Conservation (phyloP, 2,888 invertebrate genomes). For the Adela reaumurella region DNA sequence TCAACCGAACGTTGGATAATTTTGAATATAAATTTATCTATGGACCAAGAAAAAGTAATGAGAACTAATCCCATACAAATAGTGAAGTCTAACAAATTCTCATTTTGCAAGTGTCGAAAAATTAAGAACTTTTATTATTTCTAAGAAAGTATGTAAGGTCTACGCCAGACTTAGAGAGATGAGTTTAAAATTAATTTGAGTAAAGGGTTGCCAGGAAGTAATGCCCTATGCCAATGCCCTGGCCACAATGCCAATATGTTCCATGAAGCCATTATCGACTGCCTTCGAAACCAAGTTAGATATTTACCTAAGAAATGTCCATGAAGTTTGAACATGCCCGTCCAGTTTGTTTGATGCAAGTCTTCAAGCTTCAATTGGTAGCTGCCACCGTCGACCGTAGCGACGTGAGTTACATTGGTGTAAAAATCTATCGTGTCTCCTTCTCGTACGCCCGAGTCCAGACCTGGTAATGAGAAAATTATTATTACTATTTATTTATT, state of each 20-base stretch:
- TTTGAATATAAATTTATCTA: too few species aligned
- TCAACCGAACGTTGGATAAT: too few species aligned
- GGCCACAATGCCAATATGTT: background rate
- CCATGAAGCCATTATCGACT: background rate
- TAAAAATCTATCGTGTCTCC: slow-evolving; percentile 8
- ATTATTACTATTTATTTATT: background rate
- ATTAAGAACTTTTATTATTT: too few species aligned
- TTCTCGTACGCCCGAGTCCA: background rate
- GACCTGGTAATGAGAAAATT: background rate
- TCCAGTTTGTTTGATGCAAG: slow-evolving; percentile 16
- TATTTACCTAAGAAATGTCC: slow-evolving; percentile 49
- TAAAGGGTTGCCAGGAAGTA: too few species aligned
- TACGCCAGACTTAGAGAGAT: too few species aligned
- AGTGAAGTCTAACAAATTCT: too few species aligned
- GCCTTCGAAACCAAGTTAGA: slow-evolving; percentile 1
- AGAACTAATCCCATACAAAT: too few species aligned
- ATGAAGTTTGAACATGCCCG: slow-evolving; percentile 28
- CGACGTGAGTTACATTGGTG: slow-evolving; percentile 17
- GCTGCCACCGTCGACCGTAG: slow-evolving; percentile 16
- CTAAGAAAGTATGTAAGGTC: too few species aligned
- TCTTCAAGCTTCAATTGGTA: slow-evolving; percentile 21
- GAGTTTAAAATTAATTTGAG: too few species aligned
- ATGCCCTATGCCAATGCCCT: too few species aligned
- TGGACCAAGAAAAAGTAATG: too few species aligned
- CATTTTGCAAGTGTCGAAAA: too few species aligned